phyloP scores from a whole-genome alignment of 2,797 vertebrate species.

The Ceryle rudis region DNA sequence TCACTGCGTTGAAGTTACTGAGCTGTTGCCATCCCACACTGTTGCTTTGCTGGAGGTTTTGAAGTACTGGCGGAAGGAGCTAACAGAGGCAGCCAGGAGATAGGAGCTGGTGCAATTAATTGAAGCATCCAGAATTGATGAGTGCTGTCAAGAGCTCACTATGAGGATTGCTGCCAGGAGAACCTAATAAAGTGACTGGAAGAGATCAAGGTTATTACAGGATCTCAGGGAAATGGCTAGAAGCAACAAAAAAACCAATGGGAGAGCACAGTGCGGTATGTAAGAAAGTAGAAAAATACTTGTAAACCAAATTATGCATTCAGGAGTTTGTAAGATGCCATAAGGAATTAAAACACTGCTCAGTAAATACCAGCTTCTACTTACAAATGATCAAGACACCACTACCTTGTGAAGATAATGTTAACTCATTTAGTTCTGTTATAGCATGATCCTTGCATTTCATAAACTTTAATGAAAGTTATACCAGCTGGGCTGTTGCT shows the following conservation, averaged over 20 bases:
- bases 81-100: constrained; percentile 17
- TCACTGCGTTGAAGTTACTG: not conserved
- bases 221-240: constrained; percentile 34
- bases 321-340: not conserved
- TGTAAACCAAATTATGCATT: constrained; percentile 20
- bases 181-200: constrained; percentile 46
- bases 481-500: not conserved
- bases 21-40: not conserved
- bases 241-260: constrained; percentile 9
- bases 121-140: constrained; percentile 62
- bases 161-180: constrained; percentile 15
- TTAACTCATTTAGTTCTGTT: not conserved
- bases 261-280: not conserved
- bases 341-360: not conserved
- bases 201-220: constrained; percentile 56
- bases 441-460: not conserved
- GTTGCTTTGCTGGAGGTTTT: not conserved
- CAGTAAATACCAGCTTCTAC: not conserved
- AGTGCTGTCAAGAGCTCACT: constrained; percentile 50
- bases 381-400: not conserved
- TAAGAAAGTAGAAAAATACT: not conserved
- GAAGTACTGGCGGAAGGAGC: not conserved
- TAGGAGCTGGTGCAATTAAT: constrained; percentile 52
- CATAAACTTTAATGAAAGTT: not conserved
- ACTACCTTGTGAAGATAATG: not conserved